phyloP scores from a whole-genome alignment of 2,113 vertebrate genomes.

The Morone saxatilis region DNA sequence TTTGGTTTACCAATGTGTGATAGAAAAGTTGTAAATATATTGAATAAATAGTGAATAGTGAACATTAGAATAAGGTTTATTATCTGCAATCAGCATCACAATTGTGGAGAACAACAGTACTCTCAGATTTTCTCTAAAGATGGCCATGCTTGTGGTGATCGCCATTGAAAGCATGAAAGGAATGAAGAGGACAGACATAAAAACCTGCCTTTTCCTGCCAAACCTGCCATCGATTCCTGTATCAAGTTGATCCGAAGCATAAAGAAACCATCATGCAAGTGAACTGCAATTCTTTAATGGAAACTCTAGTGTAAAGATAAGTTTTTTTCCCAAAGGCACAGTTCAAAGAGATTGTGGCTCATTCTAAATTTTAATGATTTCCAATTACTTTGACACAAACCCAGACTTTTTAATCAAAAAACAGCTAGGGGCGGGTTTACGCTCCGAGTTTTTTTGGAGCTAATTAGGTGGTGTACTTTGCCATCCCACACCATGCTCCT shows the following conservation, averaged over 20 bases:
- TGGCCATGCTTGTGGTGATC: slow-evolving; percentile 1
- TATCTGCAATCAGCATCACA: too few species aligned
- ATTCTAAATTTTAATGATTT: slow-evolving; percentile 73
- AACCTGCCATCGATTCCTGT: slow-evolving; percentile 17
- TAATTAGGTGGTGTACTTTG: slow-evolving; percentile 67
- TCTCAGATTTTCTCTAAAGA: neutral
- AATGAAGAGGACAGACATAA: neutral
- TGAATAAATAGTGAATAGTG: too few species aligned
- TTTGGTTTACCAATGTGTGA: slow-evolving; percentile 10
- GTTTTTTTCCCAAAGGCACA: slow-evolving; percentile 53
- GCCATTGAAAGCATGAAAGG: neutral
- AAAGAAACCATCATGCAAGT: slow-evolving; percentile 1
- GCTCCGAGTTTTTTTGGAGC: slow-evolving; percentile 32
- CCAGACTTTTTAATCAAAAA: slow-evolving; percentile 68
- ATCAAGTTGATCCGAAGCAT: slow-evolving; percentile 17
- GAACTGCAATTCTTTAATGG: slow-evolving; percentile 37
- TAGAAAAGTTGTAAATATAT: neutral
- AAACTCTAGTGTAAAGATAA: slow-evolving; percentile 36
- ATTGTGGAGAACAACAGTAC: neutral
- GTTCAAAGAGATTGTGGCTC: slow-evolving; percentile 67
- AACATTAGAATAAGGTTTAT: too few species aligned
- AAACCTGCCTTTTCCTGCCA: neutral
- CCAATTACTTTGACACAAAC: slow-evolving; percentile 73
- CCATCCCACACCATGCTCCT: slow-evolving; percentile 46
- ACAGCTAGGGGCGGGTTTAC: slow-evolving; percentile 49